Conservation (phyloP, 2,113 vertebrate species). For the Oceanites oceanicus region DNA sequence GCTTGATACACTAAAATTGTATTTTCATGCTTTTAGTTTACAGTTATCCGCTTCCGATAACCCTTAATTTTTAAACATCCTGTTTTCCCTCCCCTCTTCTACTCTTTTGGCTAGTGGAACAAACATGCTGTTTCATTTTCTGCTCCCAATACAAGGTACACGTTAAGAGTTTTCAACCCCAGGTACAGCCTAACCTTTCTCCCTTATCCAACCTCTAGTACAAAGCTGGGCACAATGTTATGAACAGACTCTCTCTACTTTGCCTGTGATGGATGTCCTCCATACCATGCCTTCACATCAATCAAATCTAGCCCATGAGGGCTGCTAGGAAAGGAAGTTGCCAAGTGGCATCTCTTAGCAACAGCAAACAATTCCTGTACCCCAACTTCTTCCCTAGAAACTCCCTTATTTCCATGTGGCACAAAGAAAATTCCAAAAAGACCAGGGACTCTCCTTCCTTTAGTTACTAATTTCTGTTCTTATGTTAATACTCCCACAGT, state of each 20-base stretch:
- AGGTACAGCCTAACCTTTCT: not conserved
- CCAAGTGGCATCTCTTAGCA: not conserved
- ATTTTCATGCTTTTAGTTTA: not conserved
- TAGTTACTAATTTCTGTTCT: not conserved
- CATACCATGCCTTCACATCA: not conserved
- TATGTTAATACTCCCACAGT: not conserved
- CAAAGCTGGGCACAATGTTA: not conserved
- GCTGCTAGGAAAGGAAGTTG: not conserved
- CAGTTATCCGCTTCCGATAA: not conserved
- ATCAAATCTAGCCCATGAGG: not conserved
- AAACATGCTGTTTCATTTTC: not conserved
- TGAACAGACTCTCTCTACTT: not conserved
- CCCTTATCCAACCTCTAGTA: not conserved
- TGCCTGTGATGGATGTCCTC: not conserved
- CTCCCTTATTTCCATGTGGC: not conserved
- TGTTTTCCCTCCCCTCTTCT: not conserved
- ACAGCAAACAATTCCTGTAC: not conserved
- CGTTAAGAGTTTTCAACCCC: accelerated
- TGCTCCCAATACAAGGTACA: not conserved
- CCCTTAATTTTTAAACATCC: not conserved
- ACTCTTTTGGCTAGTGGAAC: not conserved
- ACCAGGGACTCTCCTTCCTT: not conserved
- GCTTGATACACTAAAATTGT: not conserved
- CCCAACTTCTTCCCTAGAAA: not conserved
- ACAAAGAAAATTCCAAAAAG: not conserved